Percentiles rank a stretch among this genome's conserved stretches.
Conservation (phyloP, 1,140 invertebrate genomes). For the Scaptodrosophila lebanonensis region DNA sequence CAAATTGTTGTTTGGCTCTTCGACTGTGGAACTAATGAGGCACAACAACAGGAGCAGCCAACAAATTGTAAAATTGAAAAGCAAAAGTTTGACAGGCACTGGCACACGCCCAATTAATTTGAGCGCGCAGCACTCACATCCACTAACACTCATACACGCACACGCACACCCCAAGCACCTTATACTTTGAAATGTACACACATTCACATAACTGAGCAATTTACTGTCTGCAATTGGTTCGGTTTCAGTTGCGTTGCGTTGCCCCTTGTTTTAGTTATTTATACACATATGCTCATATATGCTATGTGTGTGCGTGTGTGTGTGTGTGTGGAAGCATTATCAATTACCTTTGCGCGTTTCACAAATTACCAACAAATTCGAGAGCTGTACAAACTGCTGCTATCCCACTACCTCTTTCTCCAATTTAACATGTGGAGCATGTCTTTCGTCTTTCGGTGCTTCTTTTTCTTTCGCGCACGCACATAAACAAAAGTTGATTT, state of each 20-base stretch:
- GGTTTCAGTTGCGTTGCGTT: slow-evolving; percentile 10
- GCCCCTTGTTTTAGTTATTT: neutral
- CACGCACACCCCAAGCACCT: too few species aligned
- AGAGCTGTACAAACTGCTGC: slow-evolving; percentile 30
- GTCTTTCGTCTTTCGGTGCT: too few species aligned
- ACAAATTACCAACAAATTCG: slow-evolving; percentile 46
- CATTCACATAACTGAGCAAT: too few species aligned
- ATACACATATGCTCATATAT: too few species aligned
- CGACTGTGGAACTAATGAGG: slow-evolving; percentile 38
- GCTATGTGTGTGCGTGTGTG: too few species aligned
- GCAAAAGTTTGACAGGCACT: slow-evolving; percentile 26
- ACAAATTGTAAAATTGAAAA: slow-evolving; percentile 26
- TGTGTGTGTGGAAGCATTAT: slow-evolving; percentile 39
- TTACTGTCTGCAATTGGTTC: slow-evolving; percentile 36
- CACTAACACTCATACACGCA: too few species aligned
- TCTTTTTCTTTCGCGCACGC: neutral
- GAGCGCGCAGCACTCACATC: too few species aligned
- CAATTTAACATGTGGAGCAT: slow-evolving; percentile 1
- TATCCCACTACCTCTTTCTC: neutral
- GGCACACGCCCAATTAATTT: slow-evolving; percentile 54
- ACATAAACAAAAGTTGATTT: slow-evolving; percentile 54
- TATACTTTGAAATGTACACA: too few species aligned
- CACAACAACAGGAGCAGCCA: slow-evolving; percentile 21
- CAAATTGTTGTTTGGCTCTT: slow-evolving; percentile 2
- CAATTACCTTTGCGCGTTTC: slow-evolving; percentile 54